phyloP scores from a whole-genome alignment of 2,113 vertebrate species.

The Podilymbus podiceps region DNA sequence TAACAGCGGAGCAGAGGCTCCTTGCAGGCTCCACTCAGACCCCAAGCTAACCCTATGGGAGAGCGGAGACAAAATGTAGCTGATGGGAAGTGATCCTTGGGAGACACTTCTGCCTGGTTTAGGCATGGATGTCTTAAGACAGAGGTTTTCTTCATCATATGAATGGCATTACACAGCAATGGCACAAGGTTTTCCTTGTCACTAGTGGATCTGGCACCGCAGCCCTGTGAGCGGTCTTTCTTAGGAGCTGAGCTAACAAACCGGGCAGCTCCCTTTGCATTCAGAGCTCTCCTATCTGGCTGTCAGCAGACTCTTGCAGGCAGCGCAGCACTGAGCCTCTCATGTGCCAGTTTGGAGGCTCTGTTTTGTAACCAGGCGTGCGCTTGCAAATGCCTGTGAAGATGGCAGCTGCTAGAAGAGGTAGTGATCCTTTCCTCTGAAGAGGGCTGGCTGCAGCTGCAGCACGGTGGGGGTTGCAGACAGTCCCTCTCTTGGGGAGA shows the following conservation, averaged over 20 bases:
- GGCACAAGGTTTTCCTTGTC: neutral
- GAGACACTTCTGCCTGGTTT: neutral
- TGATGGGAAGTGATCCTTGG: neutral
- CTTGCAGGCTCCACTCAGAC: neutral
- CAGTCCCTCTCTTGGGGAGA: neutral
- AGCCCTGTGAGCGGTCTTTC: neutral
- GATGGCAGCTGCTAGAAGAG: neutral
- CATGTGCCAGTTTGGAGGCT: neutral
- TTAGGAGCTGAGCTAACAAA: neutral
- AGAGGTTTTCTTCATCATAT: accelerated
- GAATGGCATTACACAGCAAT: neutral
- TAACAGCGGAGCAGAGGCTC: neutral
- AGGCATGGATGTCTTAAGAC: neutral
- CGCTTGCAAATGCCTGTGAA: neutral
- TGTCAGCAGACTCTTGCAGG: neutral
- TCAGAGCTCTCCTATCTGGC: neutral
- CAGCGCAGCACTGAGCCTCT: neutral
- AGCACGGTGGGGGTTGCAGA: neutral
- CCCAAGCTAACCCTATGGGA: neutral
- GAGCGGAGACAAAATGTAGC: neutral
- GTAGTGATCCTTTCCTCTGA: neutral
- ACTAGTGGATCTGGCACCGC: neutral
- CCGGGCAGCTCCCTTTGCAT: neutral
- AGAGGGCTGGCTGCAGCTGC: neutral
- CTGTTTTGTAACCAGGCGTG: neutral